phyloP scores from a whole-genome alignment of 30 jellyfish, hydroid and myxozoan species.

The Clytia hemisphaerica region DNA sequence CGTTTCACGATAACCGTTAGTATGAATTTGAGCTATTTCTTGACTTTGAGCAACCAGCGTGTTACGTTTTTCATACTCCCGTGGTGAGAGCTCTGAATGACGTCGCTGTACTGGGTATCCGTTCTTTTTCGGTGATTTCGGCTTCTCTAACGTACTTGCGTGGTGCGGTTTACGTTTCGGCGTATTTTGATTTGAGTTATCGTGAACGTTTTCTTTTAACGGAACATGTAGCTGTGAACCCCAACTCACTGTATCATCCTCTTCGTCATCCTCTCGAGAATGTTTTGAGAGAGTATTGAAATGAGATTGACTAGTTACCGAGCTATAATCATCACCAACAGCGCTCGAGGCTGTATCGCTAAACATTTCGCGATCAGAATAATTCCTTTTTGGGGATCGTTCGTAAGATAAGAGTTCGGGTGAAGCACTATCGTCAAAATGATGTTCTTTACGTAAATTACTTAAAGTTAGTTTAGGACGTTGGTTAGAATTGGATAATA shows the following conservation, averaged over 20 bases:
- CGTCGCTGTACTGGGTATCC: slow-evolving; percentile 15
- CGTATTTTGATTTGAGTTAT: background rate
- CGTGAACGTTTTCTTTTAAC: background rate
- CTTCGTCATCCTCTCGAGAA: background rate
- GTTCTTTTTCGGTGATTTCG: too few relatives aligned
- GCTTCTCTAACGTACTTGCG: too few relatives aligned
- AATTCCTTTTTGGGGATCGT: background rate
- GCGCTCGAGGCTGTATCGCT: background rate
- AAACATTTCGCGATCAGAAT: background rate
- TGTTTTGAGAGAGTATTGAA: background rate
- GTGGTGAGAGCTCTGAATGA: slow-evolving; percentile 1
- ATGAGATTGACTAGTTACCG: background rate
- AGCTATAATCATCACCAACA: background rate
- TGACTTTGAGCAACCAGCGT: background rate
- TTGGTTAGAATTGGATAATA: background rate
- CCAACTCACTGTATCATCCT: background rate
- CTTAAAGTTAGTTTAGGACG: background rate
- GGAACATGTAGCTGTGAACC: background rate
- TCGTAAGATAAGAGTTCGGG: slow-evolving; percentile 5
- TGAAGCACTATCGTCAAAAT: background rate
- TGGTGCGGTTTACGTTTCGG: background rate
- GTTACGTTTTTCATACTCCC: background rate
- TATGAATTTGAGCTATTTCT: slow-evolving; percentile 4
- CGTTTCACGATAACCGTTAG: slow-evolving; percentile 13
- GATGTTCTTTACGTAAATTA: background rate